Evolutionary conservation across 2,888 invertebrate species (phyloP), one percentile per base, ranked within the genome.

Genomic region (Drosophila mayaguana): DNA sequence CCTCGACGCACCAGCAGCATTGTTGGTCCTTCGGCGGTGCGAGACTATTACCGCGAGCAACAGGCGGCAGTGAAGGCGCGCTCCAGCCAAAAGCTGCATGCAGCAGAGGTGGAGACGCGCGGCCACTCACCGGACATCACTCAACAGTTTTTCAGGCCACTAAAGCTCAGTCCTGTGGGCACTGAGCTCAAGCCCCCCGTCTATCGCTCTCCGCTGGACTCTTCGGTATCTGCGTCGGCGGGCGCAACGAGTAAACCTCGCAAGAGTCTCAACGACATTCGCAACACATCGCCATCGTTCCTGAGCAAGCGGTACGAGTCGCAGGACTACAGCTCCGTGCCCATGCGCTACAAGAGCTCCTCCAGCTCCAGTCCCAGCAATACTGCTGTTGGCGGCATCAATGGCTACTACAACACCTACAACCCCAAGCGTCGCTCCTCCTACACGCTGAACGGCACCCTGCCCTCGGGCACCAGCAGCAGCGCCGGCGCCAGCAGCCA

Each of bases 1-100:
- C 95, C 95, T 77, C 94, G 95, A 69, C 94, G 96, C 75, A 96
- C 95, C 88, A 95, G 95, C 84, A 95, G 94, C 81, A 93, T 96
- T 77, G 95, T 95, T 12, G 95, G 95, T 20, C 95, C 95, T 9
- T 89, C 89, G 9, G 94, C 95, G 8, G 94, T 94, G 12, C 91
- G 94, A 4, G 95, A 95, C 72, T 95, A 95, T 59, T 93, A 93
- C 63, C 89, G 93, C 3, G 93, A 93, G 57, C 91, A 91, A 34
- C 87, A 88, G 59, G 82, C 90, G 28, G 80, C 88, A 2, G 70
- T 90, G 4, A 91, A 85, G 64, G 83, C 87, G 2, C 88, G 90
- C 38, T 83, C 90, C 51, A 86, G 78, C 46, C 89, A 75, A 6
- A 91, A 91, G 63, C 18, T 88, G 22, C 87, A 83, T 56, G 72